Percentiles rank a stretch among this genome's conserved stretches.
These are phyloP conservation scores for Anodontia alba DNA, from an alignment of 2,888 invertebrate genomes.

Conservation along the genomic window DNA sequence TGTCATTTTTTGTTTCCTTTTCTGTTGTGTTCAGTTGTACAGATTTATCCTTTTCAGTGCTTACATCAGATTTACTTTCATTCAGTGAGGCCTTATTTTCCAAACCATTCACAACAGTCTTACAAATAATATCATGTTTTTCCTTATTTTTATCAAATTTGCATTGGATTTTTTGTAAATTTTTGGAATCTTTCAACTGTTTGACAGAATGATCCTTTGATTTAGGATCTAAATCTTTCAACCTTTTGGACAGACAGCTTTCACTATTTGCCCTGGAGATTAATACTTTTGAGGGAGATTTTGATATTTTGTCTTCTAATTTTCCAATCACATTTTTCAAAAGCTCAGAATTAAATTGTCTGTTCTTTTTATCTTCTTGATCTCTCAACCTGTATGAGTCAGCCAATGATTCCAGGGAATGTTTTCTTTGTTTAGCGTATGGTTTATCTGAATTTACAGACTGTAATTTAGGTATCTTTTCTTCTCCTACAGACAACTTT, in stretches of 20 bases:
- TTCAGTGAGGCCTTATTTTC: neutral
- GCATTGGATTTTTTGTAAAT: neutral
- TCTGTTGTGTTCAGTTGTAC: neutral
- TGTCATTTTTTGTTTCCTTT: neutral
- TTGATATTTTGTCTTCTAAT: constrained; percentile 5
- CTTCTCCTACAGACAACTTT: neutral
- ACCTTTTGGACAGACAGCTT: neutral
- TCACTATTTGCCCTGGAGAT: constrained; percentile 3
- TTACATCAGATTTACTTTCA: neutral
- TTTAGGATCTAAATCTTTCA: neutral
- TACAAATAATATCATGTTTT: constrained; percentile 22
- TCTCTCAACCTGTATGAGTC: constrained; percentile 5
- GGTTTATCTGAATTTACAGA: neutral
- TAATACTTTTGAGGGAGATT: constrained; percentile 1
- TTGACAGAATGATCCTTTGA: neutral
- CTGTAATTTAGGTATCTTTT: neutral
- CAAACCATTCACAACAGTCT: constrained; percentile 13
- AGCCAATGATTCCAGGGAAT: neutral
- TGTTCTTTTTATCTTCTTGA: constrained; percentile 9
- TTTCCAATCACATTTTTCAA: constrained; percentile 9
- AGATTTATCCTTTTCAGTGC: no score
- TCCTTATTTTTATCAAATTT: constrained; percentile 2
- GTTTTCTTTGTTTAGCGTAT: neutral
- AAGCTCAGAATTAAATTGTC: neutral
- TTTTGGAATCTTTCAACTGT: constrained; percentile 6